phyloP scores from a whole-genome alignment of 1,140 invertebrate genomes.

The Eubasilissa regina region DNA sequence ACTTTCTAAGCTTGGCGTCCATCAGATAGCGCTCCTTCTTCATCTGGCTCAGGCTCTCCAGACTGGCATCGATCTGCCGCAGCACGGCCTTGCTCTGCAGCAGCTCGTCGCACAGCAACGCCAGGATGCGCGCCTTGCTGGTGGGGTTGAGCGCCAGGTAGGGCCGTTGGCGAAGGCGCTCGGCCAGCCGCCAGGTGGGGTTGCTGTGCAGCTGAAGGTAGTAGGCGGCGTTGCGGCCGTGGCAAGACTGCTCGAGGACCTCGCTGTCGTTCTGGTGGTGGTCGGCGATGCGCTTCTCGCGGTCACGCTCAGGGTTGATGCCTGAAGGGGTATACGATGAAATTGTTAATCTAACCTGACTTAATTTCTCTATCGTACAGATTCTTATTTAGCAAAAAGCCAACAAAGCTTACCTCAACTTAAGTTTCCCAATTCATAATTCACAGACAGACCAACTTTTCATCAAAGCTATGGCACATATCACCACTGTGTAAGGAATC shows the following conservation, averaged over 20 bases:
- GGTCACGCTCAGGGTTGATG: conserved; percentile 82
- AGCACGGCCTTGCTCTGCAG: conserved; percentile 92
- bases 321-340: conserved; percentile 64
- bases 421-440: no score
- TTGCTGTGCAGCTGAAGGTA: conserved; percentile 84
- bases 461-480: no score
- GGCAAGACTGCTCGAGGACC: conserved; percentile 75
- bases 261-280: conserved; percentile 82
- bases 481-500: no score
- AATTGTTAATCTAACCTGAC: no score
- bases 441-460: neutral
- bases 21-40: conserved; percentile 86
- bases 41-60: conserved; percentile 83
- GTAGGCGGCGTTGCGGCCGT: conserved; percentile 83
- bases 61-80: conserved; percentile 83
- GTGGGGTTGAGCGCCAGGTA: conserved; percentile 90
- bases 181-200: conserved; percentile 78
- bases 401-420: no score
- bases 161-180: conserved; percentile 84
- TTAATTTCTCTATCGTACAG: no score
- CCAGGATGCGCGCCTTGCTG: conserved; percentile 89
- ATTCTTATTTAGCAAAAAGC: neutral
- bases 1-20: conserved; percentile 92
- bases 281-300: conserved; percentile 83
- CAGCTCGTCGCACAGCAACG: conserved; percentile 94